phyloP scores from a whole-genome alignment of 2,113 vertebrate species.

The Hassar affinis region DNA sequence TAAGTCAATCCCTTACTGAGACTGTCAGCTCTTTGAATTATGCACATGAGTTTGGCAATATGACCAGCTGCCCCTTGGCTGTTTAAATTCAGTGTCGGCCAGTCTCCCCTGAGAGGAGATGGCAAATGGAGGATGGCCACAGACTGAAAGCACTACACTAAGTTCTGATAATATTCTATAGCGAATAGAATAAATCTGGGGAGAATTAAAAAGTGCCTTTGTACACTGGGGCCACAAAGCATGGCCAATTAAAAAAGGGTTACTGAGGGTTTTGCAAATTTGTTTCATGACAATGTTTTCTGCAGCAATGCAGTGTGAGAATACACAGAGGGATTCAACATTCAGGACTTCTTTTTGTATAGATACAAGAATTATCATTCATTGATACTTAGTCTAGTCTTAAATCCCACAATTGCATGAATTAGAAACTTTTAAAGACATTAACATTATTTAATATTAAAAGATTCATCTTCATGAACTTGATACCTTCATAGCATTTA shows the following conservation, averaged over 20 bases:
- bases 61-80: conserved; percentile 10
- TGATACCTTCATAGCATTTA: neutral
- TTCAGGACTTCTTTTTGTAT: neutral
- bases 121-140: conserved; percentile 21
- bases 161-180: conserved; percentile 25
- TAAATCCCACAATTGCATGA: neutral
- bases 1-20: conserved; percentile 5
- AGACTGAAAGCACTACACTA: conserved; percentile 29
- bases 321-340: neutral
- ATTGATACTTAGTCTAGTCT: neutral
- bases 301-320: neutral
- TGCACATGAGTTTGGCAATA: conserved; percentile 24
- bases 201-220: conserved; percentile 21
- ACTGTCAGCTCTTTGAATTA: conserved; percentile 40
- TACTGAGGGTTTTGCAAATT: conserved; percentile 1
- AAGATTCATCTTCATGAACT: neutral
- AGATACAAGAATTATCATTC: neutral
- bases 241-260: conserved; percentile 25
- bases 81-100: conserved; percentile 39
- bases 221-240: conserved; percentile 25
- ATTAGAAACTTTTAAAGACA: neutral
- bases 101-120: conserved; percentile 26
- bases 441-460: neutral
- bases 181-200: conserved; percentile 4
- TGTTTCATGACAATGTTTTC: conserved; percentile 13